Percentiles rank a stretch among this genome's conserved stretches.
Evolutionary conservation across 2,113 vertebrate genomes (phyloP).

Genomic region (Sinocyclocheilus anshuiensis): DNA sequence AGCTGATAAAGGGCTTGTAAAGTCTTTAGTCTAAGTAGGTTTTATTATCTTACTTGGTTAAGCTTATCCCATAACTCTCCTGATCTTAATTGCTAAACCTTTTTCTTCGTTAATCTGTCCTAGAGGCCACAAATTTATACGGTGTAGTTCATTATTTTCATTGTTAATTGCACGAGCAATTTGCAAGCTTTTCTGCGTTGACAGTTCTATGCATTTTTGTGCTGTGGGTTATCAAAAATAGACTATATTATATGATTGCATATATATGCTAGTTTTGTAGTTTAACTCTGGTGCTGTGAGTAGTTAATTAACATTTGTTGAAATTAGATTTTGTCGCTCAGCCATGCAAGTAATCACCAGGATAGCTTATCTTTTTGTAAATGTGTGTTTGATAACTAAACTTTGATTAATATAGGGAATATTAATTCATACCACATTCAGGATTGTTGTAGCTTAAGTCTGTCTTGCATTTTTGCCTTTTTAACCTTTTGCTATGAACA

Average conservation of each 20-base stretch:
- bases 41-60: slow-evolving; percentile 71
- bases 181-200: slow-evolving; percentile 69
- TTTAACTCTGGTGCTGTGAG: background rate
- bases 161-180: slow-evolving; percentile 67
- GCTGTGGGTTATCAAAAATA: slow-evolving; percentile 52
- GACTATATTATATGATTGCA: background rate
- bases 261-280: background rate
- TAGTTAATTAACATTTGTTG: slow-evolving; percentile 3
- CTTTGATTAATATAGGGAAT: background rate
- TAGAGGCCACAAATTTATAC: slow-evolving; percentile 58
- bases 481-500: no score
- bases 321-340: background rate
- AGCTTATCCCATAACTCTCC: slow-evolving; percentile 68
- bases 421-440: background rate
- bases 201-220: slow-evolving; percentile 60
- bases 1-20: slow-evolving; percentile 57
- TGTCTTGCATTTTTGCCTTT: background rate
- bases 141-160: slow-evolving; percentile 72
- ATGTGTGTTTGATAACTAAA: slow-evolving; percentile 17
- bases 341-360: slow-evolving; percentile 15
- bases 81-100: slow-evolving; percentile 70
- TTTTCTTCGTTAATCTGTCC: slow-evolving; percentile 65
- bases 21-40: slow-evolving; percentile 59
- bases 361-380: background rate
- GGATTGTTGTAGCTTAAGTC: background rate